A percentile compares a stretch with the other conserved stretches of the same genome.
Conservation (phyloP, 2,888 invertebrate species). For the Pseudoips prasinana region DNA sequence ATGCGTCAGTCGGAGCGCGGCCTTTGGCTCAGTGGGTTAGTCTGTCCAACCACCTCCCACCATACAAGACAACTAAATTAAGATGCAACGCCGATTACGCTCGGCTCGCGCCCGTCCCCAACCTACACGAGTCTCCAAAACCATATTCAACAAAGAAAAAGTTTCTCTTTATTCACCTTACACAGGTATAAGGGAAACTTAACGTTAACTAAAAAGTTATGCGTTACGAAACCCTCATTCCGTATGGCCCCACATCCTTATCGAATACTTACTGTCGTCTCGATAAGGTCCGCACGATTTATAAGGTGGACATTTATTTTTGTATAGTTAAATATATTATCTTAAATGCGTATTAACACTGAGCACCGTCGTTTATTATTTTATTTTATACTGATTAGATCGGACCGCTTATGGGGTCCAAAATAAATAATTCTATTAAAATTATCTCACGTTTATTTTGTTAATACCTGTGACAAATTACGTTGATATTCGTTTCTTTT, state of each 20-base stretch:
- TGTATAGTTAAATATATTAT: conserved; percentile 77
- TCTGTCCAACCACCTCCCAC: conserved; percentile 62
- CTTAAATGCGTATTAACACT: conserved; percentile 80
- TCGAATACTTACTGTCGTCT: conserved; percentile 72
- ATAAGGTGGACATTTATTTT: conserved; percentile 78
- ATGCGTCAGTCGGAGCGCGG: conserved; percentile 44
- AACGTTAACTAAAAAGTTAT: conserved; percentile 54
- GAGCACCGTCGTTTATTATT: conserved; percentile 68
- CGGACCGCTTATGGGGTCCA: conserved; percentile 20
- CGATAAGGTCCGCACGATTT: conserved; percentile 76
- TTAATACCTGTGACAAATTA: conserved; percentile 4
- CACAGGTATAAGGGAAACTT: conserved; percentile 27
- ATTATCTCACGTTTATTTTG: conserved; percentile 9
- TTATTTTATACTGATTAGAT: conserved; percentile 58
- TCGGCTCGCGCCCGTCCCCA: conserved; percentile 48
- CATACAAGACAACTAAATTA: conserved; percentile 80
- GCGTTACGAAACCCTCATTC: conserved; percentile 38
- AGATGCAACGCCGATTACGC: conserved; percentile 77
- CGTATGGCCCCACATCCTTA: conserved; percentile 58
- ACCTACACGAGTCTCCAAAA: conserved; percentile 46
- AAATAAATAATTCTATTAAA: conserved; percentile 21
- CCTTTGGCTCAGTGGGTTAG: conserved; percentile 59
- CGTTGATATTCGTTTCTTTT: background rate
- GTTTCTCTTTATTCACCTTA: conserved; percentile 22
- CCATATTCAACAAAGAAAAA: conserved; percentile 25